Evolutionary conservation across 2,113 vertebrate species (phyloP).

Genomic region (Ictidomys tridecemlineatus): DNA sequence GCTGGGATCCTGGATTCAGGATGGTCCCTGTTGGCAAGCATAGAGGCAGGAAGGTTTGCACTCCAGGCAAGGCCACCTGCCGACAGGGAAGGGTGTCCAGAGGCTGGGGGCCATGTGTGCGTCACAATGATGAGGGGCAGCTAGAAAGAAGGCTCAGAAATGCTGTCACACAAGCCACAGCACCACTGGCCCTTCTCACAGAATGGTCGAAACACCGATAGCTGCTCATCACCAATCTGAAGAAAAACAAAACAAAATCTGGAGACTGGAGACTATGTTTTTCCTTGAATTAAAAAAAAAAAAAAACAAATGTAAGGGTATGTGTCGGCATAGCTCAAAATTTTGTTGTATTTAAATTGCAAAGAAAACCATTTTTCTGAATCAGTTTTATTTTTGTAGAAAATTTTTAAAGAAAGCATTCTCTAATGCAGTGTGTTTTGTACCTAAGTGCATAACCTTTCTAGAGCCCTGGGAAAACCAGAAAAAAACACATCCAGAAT

Average conservation of each 20-base stretch:
- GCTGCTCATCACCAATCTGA: no score
- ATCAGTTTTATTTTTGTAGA: background rate
- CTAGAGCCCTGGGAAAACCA: background rate
- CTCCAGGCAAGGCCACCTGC: accelerated
- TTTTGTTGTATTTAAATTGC: background rate
- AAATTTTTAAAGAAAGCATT: background rate
- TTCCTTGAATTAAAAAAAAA: background rate
- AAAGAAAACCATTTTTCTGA: background rate
- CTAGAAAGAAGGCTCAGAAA: no score
- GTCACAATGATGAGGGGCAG: background rate
- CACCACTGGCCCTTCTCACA: background rate
- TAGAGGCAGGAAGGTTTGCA: accelerated
- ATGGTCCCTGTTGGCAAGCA: accelerated
- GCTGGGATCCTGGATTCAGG: accelerated
- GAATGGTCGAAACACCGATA: accelerated
- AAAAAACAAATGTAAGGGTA: background rate
- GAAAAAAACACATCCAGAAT: accelerated
- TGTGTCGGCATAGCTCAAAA: background rate
- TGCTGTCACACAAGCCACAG: accelerated
- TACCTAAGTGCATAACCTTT: background rate
- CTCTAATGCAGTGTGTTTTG: background rate
- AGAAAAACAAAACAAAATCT: background rate
- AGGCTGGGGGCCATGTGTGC: background rate
- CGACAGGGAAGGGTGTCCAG: no score
- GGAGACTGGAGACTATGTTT: accelerated